These are phyloP conservation scores for Schizaphis graminum DNA, from an alignment of 2,888 invertebrate genomes.

Conservation along the genomic window DNA sequence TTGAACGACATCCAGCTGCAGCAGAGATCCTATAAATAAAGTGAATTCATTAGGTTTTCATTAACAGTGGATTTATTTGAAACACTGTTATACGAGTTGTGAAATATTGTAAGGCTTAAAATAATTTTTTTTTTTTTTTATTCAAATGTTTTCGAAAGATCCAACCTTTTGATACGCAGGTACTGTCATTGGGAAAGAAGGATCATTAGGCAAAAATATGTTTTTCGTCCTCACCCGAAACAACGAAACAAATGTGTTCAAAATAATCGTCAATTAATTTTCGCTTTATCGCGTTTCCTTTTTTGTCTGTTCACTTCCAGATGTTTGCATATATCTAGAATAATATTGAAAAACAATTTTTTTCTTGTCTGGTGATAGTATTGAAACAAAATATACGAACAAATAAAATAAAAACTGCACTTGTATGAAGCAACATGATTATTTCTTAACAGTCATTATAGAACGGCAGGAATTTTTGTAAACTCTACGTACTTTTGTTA, in stretches of 20 bases:
- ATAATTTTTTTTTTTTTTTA: conserved; percentile 6
- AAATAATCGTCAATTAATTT: conserved; percentile 45
- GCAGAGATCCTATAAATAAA: background rate
- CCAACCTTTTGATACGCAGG: background rate
- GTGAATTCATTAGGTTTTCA: background rate
- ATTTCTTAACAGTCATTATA: background rate
- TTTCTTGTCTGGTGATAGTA: background rate
- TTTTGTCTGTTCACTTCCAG: background rate
- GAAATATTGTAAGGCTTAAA: background rate
- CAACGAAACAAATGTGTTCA: background rate
- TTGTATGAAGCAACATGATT: background rate
- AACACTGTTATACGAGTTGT: background rate
- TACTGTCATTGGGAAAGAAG: background rate
- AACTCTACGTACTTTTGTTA: background rate
- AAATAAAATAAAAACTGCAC: background rate
- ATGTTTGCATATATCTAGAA: background rate
- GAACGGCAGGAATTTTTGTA: background rate
- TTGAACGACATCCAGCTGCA: background rate
- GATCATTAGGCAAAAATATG: background rate
- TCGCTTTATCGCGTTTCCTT: background rate
- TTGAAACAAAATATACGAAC: background rate
- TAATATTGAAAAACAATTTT: background rate
- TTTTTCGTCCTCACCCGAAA: background rate
- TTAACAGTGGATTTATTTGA: conserved; percentile 7
- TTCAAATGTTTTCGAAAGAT: background rate